Base-by-base conservation (phyloP, 2,797 vertebrate genomes). In the Coilia nasus region DNA sequence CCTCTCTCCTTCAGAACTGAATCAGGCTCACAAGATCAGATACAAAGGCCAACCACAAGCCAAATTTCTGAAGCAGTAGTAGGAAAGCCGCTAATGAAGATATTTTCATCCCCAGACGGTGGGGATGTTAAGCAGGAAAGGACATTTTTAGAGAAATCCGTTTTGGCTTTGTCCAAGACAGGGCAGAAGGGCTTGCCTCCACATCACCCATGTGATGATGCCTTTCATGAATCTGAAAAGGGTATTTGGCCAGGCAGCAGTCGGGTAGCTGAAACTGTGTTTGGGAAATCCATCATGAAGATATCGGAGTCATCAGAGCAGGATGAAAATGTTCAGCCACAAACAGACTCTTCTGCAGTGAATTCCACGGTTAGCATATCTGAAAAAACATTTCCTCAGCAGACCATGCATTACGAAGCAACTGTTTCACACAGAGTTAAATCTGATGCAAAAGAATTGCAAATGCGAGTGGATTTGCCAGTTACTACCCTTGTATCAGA, bases 241-340 rank as follows among this genome's bases (percentile, higher is more conserved):
- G 35, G 31, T 44, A 25, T 7, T 14, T 78, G 31, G 71, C 31
- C 15, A 78, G 71, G 9, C 35, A 41, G 31, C 7, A 41, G 31
- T 35, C 71, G 44, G 35, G 35, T 21, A 78, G 19, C 71, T 17
- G 15, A 31, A 71, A n/a, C 64, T 78, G 35, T 44, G 67, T 75
- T 41, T 75, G 67, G 31, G 31, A 44, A 78, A 44, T 78, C 71
- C 35, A 44, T 44, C 5, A 78, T 21, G 19, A 78, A 0, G 71
- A 78, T 44, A 78, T 21, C 71, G 17, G 17, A 41, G 71, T 78
- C 71, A 78, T 78, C 71, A 78, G 31, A 44, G 17, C 31, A 78
- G 35, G 17, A 44, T 78, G 71, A 25, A 15, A 21, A 17, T 78
- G 71, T 44, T 78, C 71, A 78, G 35, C 67, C 35, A 41, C 71